Base-by-base conservation (phyloP, 2,888 invertebrate genomes). In the Steinernema carpocapsae region DNA sequence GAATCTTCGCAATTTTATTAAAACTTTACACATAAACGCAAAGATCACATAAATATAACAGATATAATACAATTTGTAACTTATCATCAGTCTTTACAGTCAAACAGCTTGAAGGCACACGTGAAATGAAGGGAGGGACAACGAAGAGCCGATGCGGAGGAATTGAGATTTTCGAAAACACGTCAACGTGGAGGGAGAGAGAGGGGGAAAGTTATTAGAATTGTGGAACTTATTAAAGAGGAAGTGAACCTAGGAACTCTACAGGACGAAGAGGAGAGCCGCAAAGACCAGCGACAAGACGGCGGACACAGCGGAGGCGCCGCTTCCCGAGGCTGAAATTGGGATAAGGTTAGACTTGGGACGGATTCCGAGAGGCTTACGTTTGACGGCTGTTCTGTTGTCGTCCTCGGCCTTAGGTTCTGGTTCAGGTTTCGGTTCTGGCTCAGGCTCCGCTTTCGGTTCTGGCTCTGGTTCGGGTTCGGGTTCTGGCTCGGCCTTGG, bases 81-180 rank as follows among this genome's bases (percentile, higher is more conserved):
- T 37, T 10, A 64, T 64, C 64, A 26, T 64, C 64, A 64, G 64
- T 64, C 64, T 64, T 64, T 64, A 64, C 64, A 64, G 32, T 64
- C 64, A 64, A 56, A 12, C 26, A 48, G 48, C 29, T 64, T 29
- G 64, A 64, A 64, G 64, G 64, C 64, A 64, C 64, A 32, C 64
- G 48, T 48, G 48, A 48, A 48, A 17, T 64, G 64, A 37, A 32
- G 32, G 24, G 32, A 64, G 29, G 26, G 19, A 56, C 56, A 56
- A 48, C 48, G 48, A n/a, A 19, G 56, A 19, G 22, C 4, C 29
- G 64, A 17, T 64, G 64, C 64, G 29, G 64, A 64, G 10, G 64
- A 64, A 17, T 12, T 64, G 64, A 64, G 64, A 64, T 64, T 64
- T 56, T 64, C 64, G 32, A 64, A 64, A 32, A 64, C 64, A 64